phyloP scores from a whole-genome alignment of 2,888 invertebrate species.

The Drosophila kanekoi region DNA sequence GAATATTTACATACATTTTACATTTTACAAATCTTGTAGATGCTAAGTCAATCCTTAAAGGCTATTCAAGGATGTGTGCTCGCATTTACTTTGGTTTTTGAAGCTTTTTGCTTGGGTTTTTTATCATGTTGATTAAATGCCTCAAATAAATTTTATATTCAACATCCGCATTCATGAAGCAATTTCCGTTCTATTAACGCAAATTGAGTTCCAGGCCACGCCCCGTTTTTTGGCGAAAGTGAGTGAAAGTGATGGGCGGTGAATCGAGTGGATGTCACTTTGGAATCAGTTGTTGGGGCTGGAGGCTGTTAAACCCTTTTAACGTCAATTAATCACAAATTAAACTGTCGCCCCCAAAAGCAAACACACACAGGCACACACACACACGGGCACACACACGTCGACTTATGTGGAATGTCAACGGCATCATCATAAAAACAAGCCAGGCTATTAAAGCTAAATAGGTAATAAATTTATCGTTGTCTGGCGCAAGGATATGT shows the following conservation, averaged over 20 bases:
- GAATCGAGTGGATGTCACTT: slow-evolving; percentile 56
- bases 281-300: slow-evolving; percentile 1
- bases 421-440: slow-evolving; percentile 72
- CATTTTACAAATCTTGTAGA: no score
- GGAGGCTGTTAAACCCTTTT: slow-evolving; percentile 74
- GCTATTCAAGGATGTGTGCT: no score
- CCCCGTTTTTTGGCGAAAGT: slow-evolving; percentile 37
- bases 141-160: slow-evolving; percentile 63
- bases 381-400: slow-evolving; percentile 1
- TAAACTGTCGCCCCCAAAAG: slow-evolving; percentile 66
- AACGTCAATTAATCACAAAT: slow-evolving; percentile 81
- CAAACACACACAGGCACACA: slow-evolving; percentile 14
- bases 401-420: slow-evolving; percentile 40
- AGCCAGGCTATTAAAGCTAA: slow-evolving; percentile 78
- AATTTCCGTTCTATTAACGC: slow-evolving; percentile 71
- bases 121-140: slow-evolving; percentile 43
- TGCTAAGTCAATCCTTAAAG: no score
- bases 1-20: no score
- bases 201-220: slow-evolving; percentile 62
- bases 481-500: slow-evolving; percentile 72
- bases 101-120: slow-evolving; percentile 11
- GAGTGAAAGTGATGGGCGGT: slow-evolving; percentile 71
- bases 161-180: slow-evolving; percentile 71
- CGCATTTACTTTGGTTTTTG: neutral
- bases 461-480: slow-evolving; percentile 77